Evolutionary conservation across 2,113 vertebrate species (phyloP).

Genomic region (Megaptera novaeangliae): DNA sequence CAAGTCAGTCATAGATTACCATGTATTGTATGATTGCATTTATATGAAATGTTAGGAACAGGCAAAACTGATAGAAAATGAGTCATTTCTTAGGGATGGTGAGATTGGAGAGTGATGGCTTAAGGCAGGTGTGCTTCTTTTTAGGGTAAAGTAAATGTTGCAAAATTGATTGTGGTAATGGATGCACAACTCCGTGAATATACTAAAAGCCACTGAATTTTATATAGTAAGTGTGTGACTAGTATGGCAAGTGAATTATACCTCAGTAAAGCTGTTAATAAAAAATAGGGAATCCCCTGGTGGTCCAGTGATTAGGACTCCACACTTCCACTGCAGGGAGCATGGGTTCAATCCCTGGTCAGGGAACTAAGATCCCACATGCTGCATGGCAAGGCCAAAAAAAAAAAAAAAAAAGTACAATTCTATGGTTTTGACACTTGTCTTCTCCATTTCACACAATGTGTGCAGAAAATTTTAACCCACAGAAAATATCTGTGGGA

Average conservation of each 20-base stretch:
- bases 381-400: fast-evolving
- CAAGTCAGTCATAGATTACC: not conserved
- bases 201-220: not conserved
- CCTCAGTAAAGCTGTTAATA: not conserved
- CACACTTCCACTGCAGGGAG: not conserved
- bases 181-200: not conserved
- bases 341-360: not conserved
- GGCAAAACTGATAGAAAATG: not conserved
- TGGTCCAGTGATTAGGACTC: not conserved
- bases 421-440: not conserved
- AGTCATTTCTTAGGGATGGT: not conserved
- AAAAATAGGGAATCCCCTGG: not conserved
- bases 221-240: not conserved
- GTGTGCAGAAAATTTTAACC: not conserved
- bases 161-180: not conserved
- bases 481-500: not conserved
- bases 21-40: not conserved
- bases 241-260: not conserved
- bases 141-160: not conserved
- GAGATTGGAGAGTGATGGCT: not conserved
- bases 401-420: not conserved
- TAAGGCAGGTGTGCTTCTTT: not conserved
- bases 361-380: not conserved
- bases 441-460: not conserved
- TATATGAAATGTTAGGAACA: not conserved